These are phyloP conservation scores for Drosophila lacteicornis DNA, from an alignment of 1,140 invertebrate genomes.

Conservation along the genomic window DNA sequence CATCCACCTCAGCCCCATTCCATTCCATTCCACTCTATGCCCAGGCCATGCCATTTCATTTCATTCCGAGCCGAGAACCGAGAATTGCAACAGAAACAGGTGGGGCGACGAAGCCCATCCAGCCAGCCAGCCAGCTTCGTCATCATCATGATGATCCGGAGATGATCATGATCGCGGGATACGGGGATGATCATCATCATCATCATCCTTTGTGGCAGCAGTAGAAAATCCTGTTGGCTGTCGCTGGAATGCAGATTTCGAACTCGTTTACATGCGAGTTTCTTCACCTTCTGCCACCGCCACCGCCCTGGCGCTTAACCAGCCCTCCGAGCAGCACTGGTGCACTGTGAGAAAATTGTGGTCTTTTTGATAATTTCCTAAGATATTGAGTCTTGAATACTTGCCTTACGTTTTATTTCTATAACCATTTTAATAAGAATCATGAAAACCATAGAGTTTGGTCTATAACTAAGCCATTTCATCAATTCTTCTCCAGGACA, in stretches of 20 bases:
- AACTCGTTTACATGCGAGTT: constrained; percentile 75
- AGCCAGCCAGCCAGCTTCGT: constrained; percentile 14
- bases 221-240: constrained; percentile 68
- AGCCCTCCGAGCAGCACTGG: constrained; percentile 3
- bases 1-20: not conserved
- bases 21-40: constrained; percentile 1
- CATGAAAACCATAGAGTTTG: not conserved
- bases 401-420: too few species aligned
- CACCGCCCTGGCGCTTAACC: constrained; percentile 45
- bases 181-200: constrained; percentile 3
- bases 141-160: constrained; percentile 16
- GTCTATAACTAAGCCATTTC: not conserved
- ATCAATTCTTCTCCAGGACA: not conserved
- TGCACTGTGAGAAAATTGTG: not conserved
- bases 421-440: not conserved
- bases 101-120: constrained; percentile 25
- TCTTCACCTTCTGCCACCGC: constrained; percentile 37
- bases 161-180: constrained; percentile 12
- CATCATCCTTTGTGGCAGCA: constrained; percentile 23
- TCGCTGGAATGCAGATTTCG: constrained; percentile 73
- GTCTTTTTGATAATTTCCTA: not conserved
- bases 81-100: constrained; percentile 36
- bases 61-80: not conserved
- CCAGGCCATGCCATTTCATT: constrained; percentile 5
- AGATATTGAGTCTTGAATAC: not conserved